Evolutionary conservation across 2,888 invertebrate genomes (phyloP).

Genomic region (Anagyrus pseudococci): DNA sequence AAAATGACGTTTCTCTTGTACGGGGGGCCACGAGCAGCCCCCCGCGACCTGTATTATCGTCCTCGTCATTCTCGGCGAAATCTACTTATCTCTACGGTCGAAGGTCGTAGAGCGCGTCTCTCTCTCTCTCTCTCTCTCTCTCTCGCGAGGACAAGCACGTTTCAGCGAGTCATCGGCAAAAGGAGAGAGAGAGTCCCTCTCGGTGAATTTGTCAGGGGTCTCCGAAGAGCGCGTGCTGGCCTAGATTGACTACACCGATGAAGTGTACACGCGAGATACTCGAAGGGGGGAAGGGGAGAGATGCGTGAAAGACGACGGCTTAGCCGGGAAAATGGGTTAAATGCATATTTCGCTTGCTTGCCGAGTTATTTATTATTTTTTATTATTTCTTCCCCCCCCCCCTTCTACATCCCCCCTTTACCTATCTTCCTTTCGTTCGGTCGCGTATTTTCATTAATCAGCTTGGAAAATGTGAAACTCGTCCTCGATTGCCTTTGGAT

Average conservation of each 20-base stretch:
- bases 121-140: too few species aligned
- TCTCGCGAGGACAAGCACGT: not conserved
- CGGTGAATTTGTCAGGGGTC: conserved; percentile 12
- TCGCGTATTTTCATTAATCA: too few species aligned
- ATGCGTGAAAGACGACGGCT: not conserved
- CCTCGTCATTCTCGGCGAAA: conserved; percentile 6
- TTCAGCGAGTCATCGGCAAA: conserved; percentile 22
- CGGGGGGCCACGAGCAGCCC: not conserved
- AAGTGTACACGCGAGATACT: too few species aligned
- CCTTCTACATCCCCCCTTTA: too few species aligned
- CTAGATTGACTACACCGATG: too few species aligned
- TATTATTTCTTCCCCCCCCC: too few species aligned
- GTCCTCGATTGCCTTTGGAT: too few species aligned
- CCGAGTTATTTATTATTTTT: not conserved
- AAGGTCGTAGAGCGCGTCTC: conserved; percentile 24
- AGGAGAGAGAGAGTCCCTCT: conserved; percentile 7
- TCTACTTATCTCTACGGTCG: not conserved
- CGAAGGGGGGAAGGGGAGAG: not conserved
- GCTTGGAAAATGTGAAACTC: too few species aligned
- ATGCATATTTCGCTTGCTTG: conserved; percentile 3
- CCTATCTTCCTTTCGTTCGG: too few species aligned
- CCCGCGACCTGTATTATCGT: not conserved
- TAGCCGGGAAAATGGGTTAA: conserved; percentile 12
- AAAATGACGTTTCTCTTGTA: conserved; percentile 23
- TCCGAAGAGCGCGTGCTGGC: too few species aligned